phyloP scores from a whole-genome alignment of 2,113 vertebrate genomes.

The Amphilophus citrinellus region DNA sequence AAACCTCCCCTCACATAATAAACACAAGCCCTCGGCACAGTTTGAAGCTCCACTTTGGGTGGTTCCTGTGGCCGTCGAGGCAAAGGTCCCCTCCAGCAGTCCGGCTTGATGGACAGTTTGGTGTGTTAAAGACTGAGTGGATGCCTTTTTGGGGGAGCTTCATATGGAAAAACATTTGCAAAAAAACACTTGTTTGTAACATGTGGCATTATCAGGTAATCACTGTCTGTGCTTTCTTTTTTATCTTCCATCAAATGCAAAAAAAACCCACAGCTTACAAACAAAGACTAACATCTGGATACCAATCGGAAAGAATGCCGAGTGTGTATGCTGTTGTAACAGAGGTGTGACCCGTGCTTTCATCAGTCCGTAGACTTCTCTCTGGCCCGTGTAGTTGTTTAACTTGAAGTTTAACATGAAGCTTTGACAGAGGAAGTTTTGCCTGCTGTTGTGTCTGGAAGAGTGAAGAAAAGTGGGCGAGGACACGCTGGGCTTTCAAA shows the following conservation, averaged over 20 bases:
- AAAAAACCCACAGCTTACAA: background rate
- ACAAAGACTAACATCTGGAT: constrained; percentile 59
- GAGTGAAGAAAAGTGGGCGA: constrained; percentile 64
- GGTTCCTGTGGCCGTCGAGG: constrained; percentile 71
- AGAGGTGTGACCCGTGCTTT: constrained; percentile 54
- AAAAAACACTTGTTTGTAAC: background rate
- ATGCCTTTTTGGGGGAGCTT: background rate
- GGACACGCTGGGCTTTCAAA: constrained; percentile 52
- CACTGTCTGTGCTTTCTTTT: background rate
- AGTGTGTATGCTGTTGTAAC: constrained; percentile 26
- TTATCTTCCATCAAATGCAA: background rate
- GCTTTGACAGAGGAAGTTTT: constrained; percentile 62
- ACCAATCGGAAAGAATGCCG: constrained; percentile 45
- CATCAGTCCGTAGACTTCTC: constrained; percentile 41
- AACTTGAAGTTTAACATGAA: constrained; percentile 61
- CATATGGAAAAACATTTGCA: background rate
- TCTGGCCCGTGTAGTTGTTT: constrained; percentile 51
- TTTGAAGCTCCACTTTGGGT: constrained; percentile 79
- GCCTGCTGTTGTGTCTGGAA: constrained; percentile 78
- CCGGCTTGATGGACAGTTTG: constrained; percentile 58
- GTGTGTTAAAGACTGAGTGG: background rate
- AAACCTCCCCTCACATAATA: constrained; percentile 84
- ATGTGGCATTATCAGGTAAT: constrained; percentile 5
- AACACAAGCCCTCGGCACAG: constrained; percentile 79
- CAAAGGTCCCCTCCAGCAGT: constrained; percentile 57